phyloP scores from a whole-genome alignment of 2,888 invertebrate genomes.

The Drosophila engyochracea region DNA sequence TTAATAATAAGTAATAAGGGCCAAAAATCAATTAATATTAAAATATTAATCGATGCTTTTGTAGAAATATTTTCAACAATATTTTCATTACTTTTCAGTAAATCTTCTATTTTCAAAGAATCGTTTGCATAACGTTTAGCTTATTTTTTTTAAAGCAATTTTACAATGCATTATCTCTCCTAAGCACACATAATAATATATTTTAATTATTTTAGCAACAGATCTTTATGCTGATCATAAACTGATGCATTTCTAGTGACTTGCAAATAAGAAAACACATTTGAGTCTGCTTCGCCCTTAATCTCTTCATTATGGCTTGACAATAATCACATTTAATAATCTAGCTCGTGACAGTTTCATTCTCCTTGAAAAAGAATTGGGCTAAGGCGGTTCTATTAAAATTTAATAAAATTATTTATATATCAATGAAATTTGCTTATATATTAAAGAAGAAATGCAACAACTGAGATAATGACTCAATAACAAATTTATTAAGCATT shows the following conservation, averaged over 20 bases:
- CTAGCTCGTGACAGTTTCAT: slow-evolving; percentile 27
- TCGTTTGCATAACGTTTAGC: too few relatives aligned
- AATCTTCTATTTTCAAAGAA: too few relatives aligned
- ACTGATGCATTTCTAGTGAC: slow-evolving; percentile 19
- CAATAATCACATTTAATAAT: not conserved
- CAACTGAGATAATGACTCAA: not conserved
- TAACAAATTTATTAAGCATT: not conserved
- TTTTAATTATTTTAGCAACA: slow-evolving; percentile 13
- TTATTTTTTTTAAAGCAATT: too few relatives aligned
- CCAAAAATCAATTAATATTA: not conserved
- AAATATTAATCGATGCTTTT: not conserved
- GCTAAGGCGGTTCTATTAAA: not conserved
- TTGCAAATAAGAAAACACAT: slow-evolving; percentile 11
- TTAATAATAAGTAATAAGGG: too few relatives aligned
- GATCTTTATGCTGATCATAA: slow-evolving; percentile 9
- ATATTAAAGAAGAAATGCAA: not conserved
- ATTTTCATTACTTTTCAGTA: not conserved
- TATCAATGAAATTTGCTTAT: not conserved
- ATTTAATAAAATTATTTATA: too few relatives aligned
- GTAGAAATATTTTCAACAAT: not conserved
- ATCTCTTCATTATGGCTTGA: slow-evolving; percentile 8
- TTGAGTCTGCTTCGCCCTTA: not conserved
- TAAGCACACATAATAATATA: not conserved
- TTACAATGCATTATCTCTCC: not conserved
- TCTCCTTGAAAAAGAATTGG: not conserved